phyloP scores from a whole-genome alignment of 2,888 invertebrate species.

The Bombylius discolor region DNA sequence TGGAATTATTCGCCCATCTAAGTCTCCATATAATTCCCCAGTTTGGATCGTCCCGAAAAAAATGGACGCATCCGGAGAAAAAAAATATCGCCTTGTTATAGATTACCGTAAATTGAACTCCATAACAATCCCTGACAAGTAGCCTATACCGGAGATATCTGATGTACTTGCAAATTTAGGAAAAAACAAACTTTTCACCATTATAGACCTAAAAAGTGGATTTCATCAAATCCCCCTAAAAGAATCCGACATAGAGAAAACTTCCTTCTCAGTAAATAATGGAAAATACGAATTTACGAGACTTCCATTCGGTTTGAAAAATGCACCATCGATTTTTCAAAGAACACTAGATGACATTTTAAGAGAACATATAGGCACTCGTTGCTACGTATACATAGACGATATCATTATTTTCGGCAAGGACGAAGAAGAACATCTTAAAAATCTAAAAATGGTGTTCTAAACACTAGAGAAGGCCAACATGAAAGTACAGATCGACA shows the following conservation, averaged over 20 bases:
- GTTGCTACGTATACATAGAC: slow-evolving; percentile 10
- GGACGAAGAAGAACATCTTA: slow-evolving; percentile 5
- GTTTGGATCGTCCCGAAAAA: slow-evolving; percentile 7
- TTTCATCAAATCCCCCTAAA: slow-evolving; percentile 9
- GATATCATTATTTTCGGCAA: slow-evolving; percentile 8
- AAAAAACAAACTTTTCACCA: slow-evolving; percentile 3
- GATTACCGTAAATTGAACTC: slow-evolving; percentile 6
- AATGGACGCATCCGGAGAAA: slow-evolving; percentile 4
- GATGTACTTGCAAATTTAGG: slow-evolving; percentile 6
- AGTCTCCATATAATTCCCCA: slow-evolving; percentile 14
- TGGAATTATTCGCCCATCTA: slow-evolving; percentile 9
- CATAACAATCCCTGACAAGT: slow-evolving; percentile 4
- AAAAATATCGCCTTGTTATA: slow-evolving; percentile 7
- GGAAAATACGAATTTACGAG: slow-evolving; percentile 9
- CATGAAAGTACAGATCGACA: slow-evolving; percentile 15
- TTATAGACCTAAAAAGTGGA: neutral
- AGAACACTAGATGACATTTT: neutral
- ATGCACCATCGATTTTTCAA: slow-evolving; percentile 6
- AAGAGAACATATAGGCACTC: slow-evolving; percentile 6
- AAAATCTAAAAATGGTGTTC: slow-evolving; percentile 4
- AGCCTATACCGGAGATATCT: slow-evolving; percentile 6
- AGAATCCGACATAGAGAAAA: slow-evolving; percentile 4
- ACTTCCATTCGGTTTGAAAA: slow-evolving; percentile 6
- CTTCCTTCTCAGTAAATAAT: slow-evolving; percentile 5
- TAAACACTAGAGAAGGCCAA: slow-evolving; percentile 6